These are phyloP conservation scores for Sylvilagus floridanus DNA, from an alignment of 2,797 vertebrate genomes.

Conservation along the genomic window DNA sequence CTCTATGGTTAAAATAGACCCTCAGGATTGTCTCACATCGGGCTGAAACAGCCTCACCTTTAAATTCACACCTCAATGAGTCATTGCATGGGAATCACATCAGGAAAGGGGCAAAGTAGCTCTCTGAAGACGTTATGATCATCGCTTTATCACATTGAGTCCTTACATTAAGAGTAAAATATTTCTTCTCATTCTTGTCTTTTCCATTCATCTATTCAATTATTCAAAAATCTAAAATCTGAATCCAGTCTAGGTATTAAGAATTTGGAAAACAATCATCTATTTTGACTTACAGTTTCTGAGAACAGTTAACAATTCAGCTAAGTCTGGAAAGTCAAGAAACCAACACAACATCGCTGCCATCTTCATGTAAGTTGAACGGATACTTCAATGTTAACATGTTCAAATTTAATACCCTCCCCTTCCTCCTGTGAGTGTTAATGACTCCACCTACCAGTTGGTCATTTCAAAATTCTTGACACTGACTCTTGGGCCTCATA, in stretches of 20 bases:
- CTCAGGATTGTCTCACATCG: neutral
- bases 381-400: neutral
- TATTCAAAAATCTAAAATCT: neutral
- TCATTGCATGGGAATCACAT: neutral
- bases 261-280: neutral
- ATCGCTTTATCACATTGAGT: neutral
- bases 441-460: neutral
- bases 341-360: neutral
- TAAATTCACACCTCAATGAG: neutral
- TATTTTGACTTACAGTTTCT: neutral
- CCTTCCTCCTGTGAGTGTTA: neutral
- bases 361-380: neutral
- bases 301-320: neutral
- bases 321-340: neutral
- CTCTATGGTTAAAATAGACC: neutral
- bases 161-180: neutral
- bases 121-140: neutral
- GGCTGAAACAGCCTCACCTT: neutral
- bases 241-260: neutral
- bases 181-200: neutral
- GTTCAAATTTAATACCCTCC: neutral
- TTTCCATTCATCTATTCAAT: neutral
- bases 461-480: neutral
- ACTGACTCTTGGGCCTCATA: neutral
- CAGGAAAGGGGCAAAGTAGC: neutral